phyloP scores from a whole-genome alignment of 2,888 invertebrate genomes.

The Sisyra terminalis region DNA sequence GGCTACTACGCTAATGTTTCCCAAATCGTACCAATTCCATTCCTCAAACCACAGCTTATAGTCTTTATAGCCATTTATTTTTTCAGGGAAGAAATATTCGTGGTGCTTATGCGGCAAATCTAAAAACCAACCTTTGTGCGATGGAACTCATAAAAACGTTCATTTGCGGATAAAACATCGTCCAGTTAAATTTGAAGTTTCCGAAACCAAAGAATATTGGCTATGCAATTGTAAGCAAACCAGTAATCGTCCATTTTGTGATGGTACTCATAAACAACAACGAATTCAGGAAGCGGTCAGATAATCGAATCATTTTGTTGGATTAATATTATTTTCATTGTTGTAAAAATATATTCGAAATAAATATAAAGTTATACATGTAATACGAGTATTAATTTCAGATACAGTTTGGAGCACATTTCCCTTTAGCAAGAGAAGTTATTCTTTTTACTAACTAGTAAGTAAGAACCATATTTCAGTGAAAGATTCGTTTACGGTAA shows the following conservation, averaged over 20 bases:
- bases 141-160: constrained; percentile 72
- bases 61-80: too few relatives aligned
- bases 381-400: too few relatives aligned
- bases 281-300: constrained; percentile 39
- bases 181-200: constrained; percentile 70
- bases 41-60: too few relatives aligned
- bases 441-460: too few relatives aligned
- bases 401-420: too few relatives aligned
- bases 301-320: constrained; percentile 1
- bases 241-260: constrained; percentile 85
- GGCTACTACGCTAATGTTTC: too few relatives aligned
- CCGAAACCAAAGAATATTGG: constrained; percentile 83
- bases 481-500: too few relatives aligned
- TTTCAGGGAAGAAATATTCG: constrained; percentile 50
- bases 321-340: background rate
- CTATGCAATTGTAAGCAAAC: constrained; percentile 98
- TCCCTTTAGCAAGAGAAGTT: too few relatives aligned
- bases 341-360: too few relatives aligned
- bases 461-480: too few relatives aligned
- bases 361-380: too few relatives aligned
- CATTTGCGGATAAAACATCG: constrained; percentile 54
- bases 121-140: constrained; percentile 85
- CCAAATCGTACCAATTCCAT: too few relatives aligned
- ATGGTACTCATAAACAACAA: constrained; percentile 75
- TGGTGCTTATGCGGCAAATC: constrained; percentile 96